These are phyloP conservation scores for Procambarus virginalis DNA, from an alignment of 1,140 invertebrate species.

Conservation along the genomic window DNA sequence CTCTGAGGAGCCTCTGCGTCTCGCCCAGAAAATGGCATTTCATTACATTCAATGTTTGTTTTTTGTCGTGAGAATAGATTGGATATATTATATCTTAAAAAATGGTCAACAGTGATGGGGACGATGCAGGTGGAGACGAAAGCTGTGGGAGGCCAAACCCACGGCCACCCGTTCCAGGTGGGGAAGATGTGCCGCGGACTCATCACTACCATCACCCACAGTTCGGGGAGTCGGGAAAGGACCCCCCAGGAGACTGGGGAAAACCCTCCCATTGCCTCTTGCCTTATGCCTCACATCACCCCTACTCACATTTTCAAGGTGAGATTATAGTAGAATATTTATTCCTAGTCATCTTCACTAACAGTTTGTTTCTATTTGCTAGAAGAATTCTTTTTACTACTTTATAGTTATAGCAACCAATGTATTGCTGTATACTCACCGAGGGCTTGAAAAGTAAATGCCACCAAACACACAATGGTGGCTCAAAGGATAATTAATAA, in stretches of 20 bases:
- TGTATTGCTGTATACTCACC: no score
- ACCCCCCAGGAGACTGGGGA: slow-evolving; percentile 30
- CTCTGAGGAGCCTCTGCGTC: no score
- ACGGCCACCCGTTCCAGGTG: slow-evolving; percentile 52
- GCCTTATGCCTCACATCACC: slow-evolving; percentile 34
- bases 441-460: no score
- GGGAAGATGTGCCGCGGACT: slow-evolving; percentile 29
- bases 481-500: no score
- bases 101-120: slow-evolving; percentile 24
- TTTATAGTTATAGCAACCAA: no score
- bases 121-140: slow-evolving; percentile 43
- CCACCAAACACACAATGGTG: no score
- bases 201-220: slow-evolving; percentile 28
- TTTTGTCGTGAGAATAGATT: no score
- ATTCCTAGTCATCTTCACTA: no score
- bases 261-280: slow-evolving; percentile 12
- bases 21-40: no score
- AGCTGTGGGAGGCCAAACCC: slow-evolving; percentile 31
- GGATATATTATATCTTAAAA: neutral
- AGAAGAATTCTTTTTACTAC: no score
- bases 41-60: no score
- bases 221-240: slow-evolving; percentile 36
- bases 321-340: neutral
- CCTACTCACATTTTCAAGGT: slow-evolving; percentile 54
- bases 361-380: no score